Evolutionary conservation across 2,888 invertebrate species (phyloP).

Genomic region (Pristionchus fissidentatus): DNA sequence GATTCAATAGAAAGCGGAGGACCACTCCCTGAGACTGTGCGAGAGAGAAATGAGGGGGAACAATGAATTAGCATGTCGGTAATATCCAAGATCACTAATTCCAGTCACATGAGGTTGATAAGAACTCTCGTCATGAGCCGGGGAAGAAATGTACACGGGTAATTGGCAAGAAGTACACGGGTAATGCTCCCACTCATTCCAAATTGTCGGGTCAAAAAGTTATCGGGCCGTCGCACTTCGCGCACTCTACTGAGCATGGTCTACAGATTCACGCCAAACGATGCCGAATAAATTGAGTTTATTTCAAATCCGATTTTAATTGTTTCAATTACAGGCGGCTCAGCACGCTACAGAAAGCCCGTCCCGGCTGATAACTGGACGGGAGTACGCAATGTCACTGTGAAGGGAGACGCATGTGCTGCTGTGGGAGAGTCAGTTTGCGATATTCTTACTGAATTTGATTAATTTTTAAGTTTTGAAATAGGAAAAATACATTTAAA

Average conservation of each 20-base stretch:
- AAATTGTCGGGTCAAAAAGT: too few relatives aligned
- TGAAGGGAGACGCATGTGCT: slow-evolving; percentile 55
- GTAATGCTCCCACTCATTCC: too few relatives aligned
- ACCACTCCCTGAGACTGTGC: too few relatives aligned
- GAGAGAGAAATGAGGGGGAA: too few relatives aligned
- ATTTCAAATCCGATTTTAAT: not conserved
- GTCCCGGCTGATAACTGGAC: slow-evolving; percentile 46
- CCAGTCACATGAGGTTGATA: too few relatives aligned
- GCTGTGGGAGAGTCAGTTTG: slow-evolving; percentile 48
- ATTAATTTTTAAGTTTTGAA: not conserved
- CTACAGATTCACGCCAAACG: not conserved
- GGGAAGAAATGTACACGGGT: too few relatives aligned
- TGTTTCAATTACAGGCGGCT: slow-evolving; percentile 1
- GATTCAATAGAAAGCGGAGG: too few relatives aligned
- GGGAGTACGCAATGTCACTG: slow-evolving; percentile 53
- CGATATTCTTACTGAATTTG: slow-evolving; percentile 30
- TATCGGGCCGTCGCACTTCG: too few relatives aligned
- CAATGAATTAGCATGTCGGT: too few relatives aligned
- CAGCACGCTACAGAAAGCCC: slow-evolving; percentile 41
- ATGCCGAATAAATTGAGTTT: not conserved
- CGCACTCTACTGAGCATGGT: not conserved
- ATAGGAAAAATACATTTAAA: not conserved
- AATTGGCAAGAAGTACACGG: too few relatives aligned
- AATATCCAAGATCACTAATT: too few relatives aligned
- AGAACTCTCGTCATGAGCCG: too few relatives aligned